These are phyloP conservation scores for Zaprionus camerounensis DNA, from an alignment of 1,140 invertebrate genomes.

Conservation along the genomic window DNA sequence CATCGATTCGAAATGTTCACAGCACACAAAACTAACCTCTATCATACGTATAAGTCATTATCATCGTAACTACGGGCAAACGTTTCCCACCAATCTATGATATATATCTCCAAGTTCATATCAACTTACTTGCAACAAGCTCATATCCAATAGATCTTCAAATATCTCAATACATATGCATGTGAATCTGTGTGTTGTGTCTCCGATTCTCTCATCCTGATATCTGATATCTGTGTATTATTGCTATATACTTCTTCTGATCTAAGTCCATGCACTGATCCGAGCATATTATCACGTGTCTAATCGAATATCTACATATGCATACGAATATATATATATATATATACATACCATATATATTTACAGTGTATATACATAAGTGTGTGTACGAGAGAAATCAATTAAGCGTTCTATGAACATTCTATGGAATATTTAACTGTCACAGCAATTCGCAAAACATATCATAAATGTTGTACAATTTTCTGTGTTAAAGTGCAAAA, in stretches of 20 bases:
- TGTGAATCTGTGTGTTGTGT: conserved; percentile 44
- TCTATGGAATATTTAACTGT: conserved; percentile 72
- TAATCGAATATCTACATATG: conserved; percentile 7
- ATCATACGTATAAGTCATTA: conserved; percentile 7
- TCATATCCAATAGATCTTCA: conserved; percentile 5
- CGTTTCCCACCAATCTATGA: conserved; percentile 50
- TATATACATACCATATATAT: conserved; percentile 23
- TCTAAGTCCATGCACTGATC: conserved; percentile 39
- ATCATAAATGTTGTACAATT: conserved; percentile 84
- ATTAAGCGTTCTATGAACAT: conserved; percentile 39
- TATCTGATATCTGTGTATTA: conserved; percentile 21
- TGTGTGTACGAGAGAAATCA: conserved; percentile 37
- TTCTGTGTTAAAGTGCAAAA: conserved; percentile 64
- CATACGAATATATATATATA: background rate
- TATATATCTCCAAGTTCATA: conserved; percentile 18
- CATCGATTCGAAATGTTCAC: background rate
- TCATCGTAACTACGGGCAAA: conserved; percentile 28
- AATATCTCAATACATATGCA: conserved; percentile 13
- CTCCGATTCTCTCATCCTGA: conserved; percentile 24
- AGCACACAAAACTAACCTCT: background rate
- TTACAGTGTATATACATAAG: conserved; percentile 36
- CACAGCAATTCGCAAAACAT: conserved; percentile 84
- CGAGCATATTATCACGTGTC: conserved; percentile 19
- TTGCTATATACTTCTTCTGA: conserved; percentile 34
- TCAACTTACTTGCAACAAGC: conserved; percentile 5